Base-by-base conservation (phyloP, 1,140 invertebrate genomes). In the Eumaeus atala region DNA sequence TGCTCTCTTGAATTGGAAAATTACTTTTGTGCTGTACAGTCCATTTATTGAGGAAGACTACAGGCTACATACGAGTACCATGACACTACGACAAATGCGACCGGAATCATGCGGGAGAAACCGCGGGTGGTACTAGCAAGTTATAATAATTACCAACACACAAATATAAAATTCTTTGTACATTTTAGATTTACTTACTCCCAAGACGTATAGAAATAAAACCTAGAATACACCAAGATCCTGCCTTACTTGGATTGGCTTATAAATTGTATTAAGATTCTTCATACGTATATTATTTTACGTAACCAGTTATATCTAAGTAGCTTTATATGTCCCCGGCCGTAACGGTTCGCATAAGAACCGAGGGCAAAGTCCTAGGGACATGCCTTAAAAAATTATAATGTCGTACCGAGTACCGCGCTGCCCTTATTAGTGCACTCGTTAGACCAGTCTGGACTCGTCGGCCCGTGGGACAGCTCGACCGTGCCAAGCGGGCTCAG, bases 341-440 rank as follows among this genome's bases (percentile, higher is more conserved):
- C 12, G 36, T 70, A 70, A 70, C 71, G 65, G 70, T 66, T 33
- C 12, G 38, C 48, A 63, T 57, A 77, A 77, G 70, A 67, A 71
- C 51, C 35, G 67, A 70, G 73, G 64, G 73, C 75, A 78, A 77
- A 70, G 67, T 53, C 71, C 74, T 65, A 56, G 36, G 62, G 72
- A 59, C 70, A 65, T 67, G 61, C 49, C 60, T 70, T 64, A 62
- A 72, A 74, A 76, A 68, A 71, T 50, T 66, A 67, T 70, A 71
- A 69, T 74, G 67, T 68, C 70, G 72, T 75, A 70, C 62, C 64
- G 49, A 63, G 64, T 59, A 61, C 61, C 55, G 59, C 61, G 61
- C 61, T 75, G 69, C 69, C 77, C 77, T 80, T 77, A 80, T 76
- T 73, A 66, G 77, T 64, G 52, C 62, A 76, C 67, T 65, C 56